Conservation (phyloP, 2,888 invertebrate species). For the Drosophila fulvimacula region DNA sequence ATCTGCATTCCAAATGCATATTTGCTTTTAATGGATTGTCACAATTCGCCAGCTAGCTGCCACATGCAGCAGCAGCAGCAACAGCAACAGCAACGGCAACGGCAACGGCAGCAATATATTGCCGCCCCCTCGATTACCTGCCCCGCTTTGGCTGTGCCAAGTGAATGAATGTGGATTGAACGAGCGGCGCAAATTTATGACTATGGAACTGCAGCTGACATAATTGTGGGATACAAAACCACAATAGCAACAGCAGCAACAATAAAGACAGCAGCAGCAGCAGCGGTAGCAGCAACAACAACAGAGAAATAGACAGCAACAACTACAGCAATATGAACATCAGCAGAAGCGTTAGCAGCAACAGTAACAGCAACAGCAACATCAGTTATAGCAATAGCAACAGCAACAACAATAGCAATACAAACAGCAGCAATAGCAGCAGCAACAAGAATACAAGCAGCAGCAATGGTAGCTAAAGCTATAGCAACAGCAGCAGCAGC, state of each 20-base stretch:
- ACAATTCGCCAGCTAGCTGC: slow-evolving; percentile 17
- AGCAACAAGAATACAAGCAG: background rate
- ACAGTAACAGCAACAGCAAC: background rate
- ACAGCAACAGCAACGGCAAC: background rate
- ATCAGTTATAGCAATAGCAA: background rate
- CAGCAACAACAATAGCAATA: background rate
- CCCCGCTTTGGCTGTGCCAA: slow-evolving; percentile 22
- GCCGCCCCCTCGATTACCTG: background rate
- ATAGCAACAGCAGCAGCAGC: background rate
- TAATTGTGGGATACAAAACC: slow-evolving; percentile 75
- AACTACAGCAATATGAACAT: background rate
- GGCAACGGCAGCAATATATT: slow-evolving; percentile 5
- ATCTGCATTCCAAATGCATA: slow-evolving; percentile 59
- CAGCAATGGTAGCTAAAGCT: background rate
- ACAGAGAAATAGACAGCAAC: background rate
- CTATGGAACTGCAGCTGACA: slow-evolving; percentile 76
- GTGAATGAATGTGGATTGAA: slow-evolving; percentile 51
- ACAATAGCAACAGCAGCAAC: slow-evolving; percentile 51
- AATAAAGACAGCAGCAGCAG: slow-evolving; percentile 21
- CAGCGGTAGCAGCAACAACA: slow-evolving; percentile 17
- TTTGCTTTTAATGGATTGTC: slow-evolving; percentile 60
- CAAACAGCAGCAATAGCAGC: background rate
- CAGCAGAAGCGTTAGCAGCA: background rate
- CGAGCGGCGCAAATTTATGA: slow-evolving; percentile 71
- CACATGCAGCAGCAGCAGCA: slow-evolving; percentile 9